Evolutionary conservation across 2,888 invertebrate genomes (phyloP).

Genomic region (Lymantria monacha): DNA sequence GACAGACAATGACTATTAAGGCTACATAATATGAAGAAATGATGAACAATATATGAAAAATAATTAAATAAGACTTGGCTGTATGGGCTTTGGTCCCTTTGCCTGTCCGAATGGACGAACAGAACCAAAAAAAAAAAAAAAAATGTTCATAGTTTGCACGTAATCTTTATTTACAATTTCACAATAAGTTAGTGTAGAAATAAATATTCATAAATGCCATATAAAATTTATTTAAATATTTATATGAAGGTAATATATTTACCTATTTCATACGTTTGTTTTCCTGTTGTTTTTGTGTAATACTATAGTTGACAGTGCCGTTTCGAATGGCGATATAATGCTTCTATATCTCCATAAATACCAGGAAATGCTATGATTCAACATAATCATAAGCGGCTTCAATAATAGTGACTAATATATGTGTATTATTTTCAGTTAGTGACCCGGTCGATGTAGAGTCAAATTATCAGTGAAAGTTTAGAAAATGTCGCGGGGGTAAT

Average conservation of each 20-base stretch:
- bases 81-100: no score
- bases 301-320: slow-evolving; percentile 66
- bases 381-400: slow-evolving; percentile 50
- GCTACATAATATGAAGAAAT: no score
- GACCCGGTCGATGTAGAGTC: slow-evolving; percentile 55
- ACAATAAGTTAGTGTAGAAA: slow-evolving; percentile 49
- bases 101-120: no score
- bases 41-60: no score
- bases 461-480: slow-evolving; percentile 60
- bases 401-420: slow-evolving; percentile 65
- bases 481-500: slow-evolving; percentile 70
- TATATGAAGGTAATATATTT: slow-evolving; percentile 50
- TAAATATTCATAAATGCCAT: slow-evolving; percentile 36
- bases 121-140: no score
- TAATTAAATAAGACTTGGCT: no score
- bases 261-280: slow-evolving; percentile 35
- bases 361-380: slow-evolving; percentile 82
- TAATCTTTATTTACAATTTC: slow-evolving; percentile 76
- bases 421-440: slow-evolving; percentile 64
- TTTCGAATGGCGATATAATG: slow-evolving; percentile 72
- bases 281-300: slow-evolving; percentile 69
- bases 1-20: no score
- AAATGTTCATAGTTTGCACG: slow-evolving; percentile 37
- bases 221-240: slow-evolving; percentile 59
- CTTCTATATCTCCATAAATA: slow-evolving; percentile 62